Percentiles rank a stretch among this genome's conserved stretches.
Conservation (phyloP, 2,797 vertebrate species). For the Arrhamphus sclerolepis region DNA sequence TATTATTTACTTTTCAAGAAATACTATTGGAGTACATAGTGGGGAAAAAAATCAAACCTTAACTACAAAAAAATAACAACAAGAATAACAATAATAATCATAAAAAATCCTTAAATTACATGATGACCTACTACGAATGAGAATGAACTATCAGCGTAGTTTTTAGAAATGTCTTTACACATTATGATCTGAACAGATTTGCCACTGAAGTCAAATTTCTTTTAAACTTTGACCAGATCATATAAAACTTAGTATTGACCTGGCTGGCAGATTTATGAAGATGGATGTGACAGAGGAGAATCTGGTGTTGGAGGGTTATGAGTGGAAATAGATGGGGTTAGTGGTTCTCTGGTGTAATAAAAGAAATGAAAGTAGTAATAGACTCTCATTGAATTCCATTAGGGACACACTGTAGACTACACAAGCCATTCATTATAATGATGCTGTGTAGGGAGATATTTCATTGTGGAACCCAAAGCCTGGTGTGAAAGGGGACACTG, state of each 20-base stretch:
- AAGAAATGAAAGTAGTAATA: slow-evolving; percentile 83
- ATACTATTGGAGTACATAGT: too few relatives aligned
- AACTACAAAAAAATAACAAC: too few relatives aligned
- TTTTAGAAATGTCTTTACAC: slow-evolving; percentile 6
- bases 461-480: slow-evolving; percentile 71
- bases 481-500: slow-evolving; percentile 70
- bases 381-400: slow-evolving; percentile 82
- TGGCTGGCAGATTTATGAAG: slow-evolving; percentile 78
- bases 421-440: slow-evolving; percentile 80
- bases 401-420: slow-evolving; percentile 77
- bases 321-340: slow-evolving; percentile 78
- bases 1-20: too few relatives aligned
- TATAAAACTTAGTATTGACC: slow-evolving; percentile 71
- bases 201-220: slow-evolving; percentile 55
- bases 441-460: slow-evolving; percentile 75
- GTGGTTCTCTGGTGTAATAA: slow-evolving; percentile 76
- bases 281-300: slow-evolving; percentile 72
- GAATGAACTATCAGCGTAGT: neutral
- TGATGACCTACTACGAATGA: neutral
- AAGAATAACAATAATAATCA: too few relatives aligned
- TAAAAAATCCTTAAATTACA: too few relatives aligned
- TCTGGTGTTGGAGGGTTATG: slow-evolving; percentile 69
- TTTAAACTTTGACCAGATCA: slow-evolving; percentile 60
- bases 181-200: slow-evolving; percentile 27
- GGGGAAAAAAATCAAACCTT: too few relatives aligned